Evolutionary conservation across 2,113 vertebrate species (phyloP), one percentile per base, ranked within the genome.

Genomic region (Pelusios castaneus): DNA sequence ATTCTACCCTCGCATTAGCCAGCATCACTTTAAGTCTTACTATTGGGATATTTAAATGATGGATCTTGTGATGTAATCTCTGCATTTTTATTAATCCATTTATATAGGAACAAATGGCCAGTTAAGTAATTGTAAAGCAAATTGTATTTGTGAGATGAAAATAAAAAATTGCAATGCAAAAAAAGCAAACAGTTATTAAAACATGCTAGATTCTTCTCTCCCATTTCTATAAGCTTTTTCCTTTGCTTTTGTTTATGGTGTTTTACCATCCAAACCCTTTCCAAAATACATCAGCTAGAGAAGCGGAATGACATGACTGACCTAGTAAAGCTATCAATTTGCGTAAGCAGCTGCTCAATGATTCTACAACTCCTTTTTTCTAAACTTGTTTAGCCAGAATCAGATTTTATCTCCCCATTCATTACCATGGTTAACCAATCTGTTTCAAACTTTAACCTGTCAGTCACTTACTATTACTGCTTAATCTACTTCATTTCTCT

Each of bases 1-100:
- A 85, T 98, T 98, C 97, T 97, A 98, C 97, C 96, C 94, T 98
- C 92, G 76, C 95, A 79, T 96, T 97, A 96, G 94, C 96, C 94
- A 96, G 93, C 97, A 90, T 96, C 97, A 96, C 95, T 96, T 96
- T 90, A 97, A 97, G 88, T 97, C 97, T 96, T 97, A 14, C 96
- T 96, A 93, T 91, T 95, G 94, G 91, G 86, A 10, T 97, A 97
- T 97, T 93, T 95, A 93, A 95, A 97, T 90, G 92, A 95, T 89
- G 89, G 89, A 92, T 95, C 96, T 92, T 93, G 95, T 97, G 96
- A 87, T 96, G 82, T 96, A 93, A 92, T 85, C 84, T 96, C 96
- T 95, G 93, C 93, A 34, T 96, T 97, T 95, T 92, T 78, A 96
- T 97, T 89, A 96, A 85, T 95, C 90, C 63, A 13, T 94, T 60